Conservation (phyloP, 2,797 vertebrate genomes). For the Chaenodraco wilsoni region DNA sequence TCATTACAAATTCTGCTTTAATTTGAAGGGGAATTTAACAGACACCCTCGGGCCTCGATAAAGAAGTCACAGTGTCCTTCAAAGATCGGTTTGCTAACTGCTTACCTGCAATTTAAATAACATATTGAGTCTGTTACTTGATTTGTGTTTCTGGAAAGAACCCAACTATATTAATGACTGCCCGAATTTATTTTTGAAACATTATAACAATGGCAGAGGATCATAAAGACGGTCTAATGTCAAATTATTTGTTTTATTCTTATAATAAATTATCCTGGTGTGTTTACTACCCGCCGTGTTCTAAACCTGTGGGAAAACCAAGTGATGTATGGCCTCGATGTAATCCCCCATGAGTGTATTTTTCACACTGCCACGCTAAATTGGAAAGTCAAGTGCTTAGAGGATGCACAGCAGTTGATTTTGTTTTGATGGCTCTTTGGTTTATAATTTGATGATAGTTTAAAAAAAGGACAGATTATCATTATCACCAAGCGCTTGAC, state of each 20-base stretch:
- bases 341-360: slow-evolving; percentile 25
- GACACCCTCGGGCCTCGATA: slow-evolving; percentile 59
- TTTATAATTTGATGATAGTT: slow-evolving; percentile 30
- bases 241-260: slow-evolving; percentile 19
- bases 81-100: slow-evolving; percentile 42
- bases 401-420: slow-evolving; percentile 21
- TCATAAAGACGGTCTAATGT: slow-evolving; percentile 9
- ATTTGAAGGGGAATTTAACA: slow-evolving; percentile 74
- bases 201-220: neutral
- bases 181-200: neutral
- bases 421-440: slow-evolving; percentile 22
- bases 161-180: neutral
- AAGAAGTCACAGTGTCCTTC: slow-evolving; percentile 76
- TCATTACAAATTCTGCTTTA: slow-evolving; percentile 72
- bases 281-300: neutral
- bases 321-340: slow-evolving; percentile 31
- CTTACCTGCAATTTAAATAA: slow-evolving; percentile 7
- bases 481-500: slow-evolving; percentile 8
- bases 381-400: slow-evolving; percentile 32
- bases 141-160: neutral
- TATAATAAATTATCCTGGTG: slow-evolving; percentile 21
- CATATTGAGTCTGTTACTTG: neutral
- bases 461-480: neutral
- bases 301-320: neutral
- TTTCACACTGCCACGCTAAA: slow-evolving; percentile 11